These are phyloP conservation scores for Rhodeus uyekii DNA, from an alignment of 2,797 vertebrate species.

Conservation along the genomic window DNA sequence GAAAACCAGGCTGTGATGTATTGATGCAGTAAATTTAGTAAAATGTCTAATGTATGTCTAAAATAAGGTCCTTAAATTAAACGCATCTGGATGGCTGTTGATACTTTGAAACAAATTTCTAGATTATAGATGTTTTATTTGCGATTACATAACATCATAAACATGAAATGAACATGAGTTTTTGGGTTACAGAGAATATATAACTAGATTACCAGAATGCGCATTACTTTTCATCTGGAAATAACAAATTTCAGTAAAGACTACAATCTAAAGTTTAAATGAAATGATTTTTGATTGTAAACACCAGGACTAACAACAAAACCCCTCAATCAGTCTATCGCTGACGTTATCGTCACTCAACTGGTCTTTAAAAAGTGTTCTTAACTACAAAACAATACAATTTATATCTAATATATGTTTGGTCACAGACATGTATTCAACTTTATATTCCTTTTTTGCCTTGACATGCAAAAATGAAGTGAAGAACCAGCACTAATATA, in stretches of 20 bases:
- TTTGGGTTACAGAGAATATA: conserved; percentile 14
- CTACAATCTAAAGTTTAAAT: conserved; percentile 1
- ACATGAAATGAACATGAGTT: conserved; percentile 9
- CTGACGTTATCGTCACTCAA: not conserved
- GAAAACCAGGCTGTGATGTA: not conserved
- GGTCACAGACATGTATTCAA: not conserved
- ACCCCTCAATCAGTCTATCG: not conserved
- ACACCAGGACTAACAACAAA: not conserved
- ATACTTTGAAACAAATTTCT: conserved; percentile 27
- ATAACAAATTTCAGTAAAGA: not conserved
- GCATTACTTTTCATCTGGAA: not conserved
- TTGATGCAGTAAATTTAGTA: not conserved
- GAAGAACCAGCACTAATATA: conserved; percentile 7
- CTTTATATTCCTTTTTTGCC: not conserved
- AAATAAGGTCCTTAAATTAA: not conserved
- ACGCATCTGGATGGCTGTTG: not conserved
- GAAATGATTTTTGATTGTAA: conserved; percentile 8
- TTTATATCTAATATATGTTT: not conserved
- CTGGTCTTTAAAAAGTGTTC: not conserved
- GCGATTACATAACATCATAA: conserved; percentile 32
- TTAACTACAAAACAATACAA: not conserved
- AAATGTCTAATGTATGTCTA: not conserved
- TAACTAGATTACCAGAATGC: not conserved
- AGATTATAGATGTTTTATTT: conserved; percentile 23
- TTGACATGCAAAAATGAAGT: conserved; percentile 1